Base-by-base conservation (phyloP, 1,140 invertebrate species). In the Bathynomus jamesi region DNA sequence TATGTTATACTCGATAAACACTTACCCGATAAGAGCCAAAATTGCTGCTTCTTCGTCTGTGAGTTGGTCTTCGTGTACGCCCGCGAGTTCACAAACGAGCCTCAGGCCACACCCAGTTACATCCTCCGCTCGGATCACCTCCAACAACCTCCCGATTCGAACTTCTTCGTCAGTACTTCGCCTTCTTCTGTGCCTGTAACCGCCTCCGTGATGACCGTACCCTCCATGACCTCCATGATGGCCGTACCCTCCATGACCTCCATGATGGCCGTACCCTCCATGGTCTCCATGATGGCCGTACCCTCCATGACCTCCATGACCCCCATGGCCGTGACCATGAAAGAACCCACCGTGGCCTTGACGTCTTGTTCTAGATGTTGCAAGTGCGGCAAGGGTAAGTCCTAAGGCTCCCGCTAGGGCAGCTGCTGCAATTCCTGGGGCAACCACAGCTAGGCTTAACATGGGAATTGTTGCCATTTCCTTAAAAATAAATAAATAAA, bases 1-100 rank as follows among this genome's bases (percentile, higher is more conserved):
- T n/a, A n/a, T n/a, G n/a, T n/a, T n/a, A n/a, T n/a, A n/a, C n/a
- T n/a, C n/a, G n/a, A n/a, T n/a, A n/a, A n/a, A n/a, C n/a, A 27
- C 67, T 27, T 40, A 69, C 67, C 67, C 67, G 46, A 69, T 53
- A 3, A 69, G 46, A 53, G 53, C 31, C 21, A 69, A 61, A 46
- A 69, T 69, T 4, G 67, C 67, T 46, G 61, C 28, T 32, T 60
- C 46, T 27, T 69, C 67, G 31, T 53, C 28, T 29, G 67, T 40
- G 46, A 69, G 31, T n/a, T 69, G 31, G 28, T 69, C 67, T n/a
- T 69, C 28, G 31, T 40, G 31, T 5, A 69, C 40, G 11, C 28
- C 53, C 5, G 67, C 67, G 28, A 69, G 53, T n/a, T 69, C 31
- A 25, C 67, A 69, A n/a, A 69, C 46, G 46, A 69, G 67, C 27